A percentile compares a stretch with the other conserved stretches of the same genome.
phyloP scores from a whole-genome alignment of 64 coral and sea anemone genomes.

The Stichodactyla mertensii region DNA sequence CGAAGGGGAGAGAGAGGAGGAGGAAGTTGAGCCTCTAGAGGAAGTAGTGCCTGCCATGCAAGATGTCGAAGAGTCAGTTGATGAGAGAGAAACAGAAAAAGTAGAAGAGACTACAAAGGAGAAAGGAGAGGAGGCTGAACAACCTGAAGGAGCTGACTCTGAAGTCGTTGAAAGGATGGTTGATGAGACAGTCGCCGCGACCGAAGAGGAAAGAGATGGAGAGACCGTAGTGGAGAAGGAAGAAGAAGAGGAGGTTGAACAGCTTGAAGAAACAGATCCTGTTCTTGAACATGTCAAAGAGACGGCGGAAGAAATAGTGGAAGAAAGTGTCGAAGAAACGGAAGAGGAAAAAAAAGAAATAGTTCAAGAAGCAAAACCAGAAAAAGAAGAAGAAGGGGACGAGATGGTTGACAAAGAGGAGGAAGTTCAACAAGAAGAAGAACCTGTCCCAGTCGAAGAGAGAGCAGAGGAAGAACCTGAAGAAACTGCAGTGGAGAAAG shows the following conservation, averaged over 20 bases:
- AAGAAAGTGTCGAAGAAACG: not conserved
- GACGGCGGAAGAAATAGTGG: not conserved
- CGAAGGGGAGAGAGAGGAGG: not conserved
- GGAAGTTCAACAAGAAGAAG: not conserved
- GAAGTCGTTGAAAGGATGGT: not conserved
- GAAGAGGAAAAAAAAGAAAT: not conserved
- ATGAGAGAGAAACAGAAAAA: constrained; percentile 22
- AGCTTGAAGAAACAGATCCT: not conserved
- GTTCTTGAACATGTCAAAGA: not conserved
- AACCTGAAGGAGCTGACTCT: not conserved
- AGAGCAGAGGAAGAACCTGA: not conserved
- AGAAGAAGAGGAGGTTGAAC: not conserved
- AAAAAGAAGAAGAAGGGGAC: not conserved
- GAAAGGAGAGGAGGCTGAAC: not conserved
- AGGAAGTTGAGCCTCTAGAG: not conserved
- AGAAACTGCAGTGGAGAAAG: no score
- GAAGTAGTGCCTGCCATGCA: no score
- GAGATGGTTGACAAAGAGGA: not conserved
- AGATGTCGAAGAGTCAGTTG: not conserved
- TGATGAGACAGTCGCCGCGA: not conserved
- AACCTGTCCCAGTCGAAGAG: not conserved
- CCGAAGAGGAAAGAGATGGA: not conserved
- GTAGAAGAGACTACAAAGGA: not conserved
- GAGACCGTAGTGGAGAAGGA: not conserved
- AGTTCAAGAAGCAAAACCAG: not conserved